Evolutionary conservation across 2,888 invertebrate genomes (phyloP), one percentile per base, ranked within the genome.

Genomic region (Argyra leucocephala): DNA sequence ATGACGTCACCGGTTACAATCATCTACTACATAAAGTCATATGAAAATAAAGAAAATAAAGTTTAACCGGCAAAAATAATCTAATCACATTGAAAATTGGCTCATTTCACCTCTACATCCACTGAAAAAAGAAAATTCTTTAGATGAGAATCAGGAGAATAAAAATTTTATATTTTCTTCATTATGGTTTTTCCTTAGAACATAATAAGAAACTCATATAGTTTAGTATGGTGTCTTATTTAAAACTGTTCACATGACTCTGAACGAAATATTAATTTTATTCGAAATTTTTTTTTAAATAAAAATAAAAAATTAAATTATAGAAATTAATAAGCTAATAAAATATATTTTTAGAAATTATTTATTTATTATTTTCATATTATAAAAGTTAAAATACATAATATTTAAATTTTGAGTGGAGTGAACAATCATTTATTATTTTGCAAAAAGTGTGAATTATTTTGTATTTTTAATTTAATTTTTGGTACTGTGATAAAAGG

Each of bases 161-260:
- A n/a, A 7, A 31, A 15, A 5, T 48, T 48, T 48, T n/a, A 2
- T 48, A 48, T 18, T 15, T 48, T 48, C 18, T n/a, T 48, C 48
- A 12, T 15, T 6, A 31, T 31, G 12, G n/a, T n/a, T n/a, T n/a
- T 48, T 5, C 48, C 15, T 18, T 5, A 10, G 12, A 10, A 15
- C 37, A 37, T 37, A 37, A 5, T 37, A 10, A 10, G 5, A 37
- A 37, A 37, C 12, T 37, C 12, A 15, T 37, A 37, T 15, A 37
- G 2, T 48, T 48, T 48, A 48, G 48, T 48, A 18, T 48, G 9
- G 48, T 48, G 48, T 18, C 48, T 48, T 48, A 48, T 48, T 48
- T 48, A 48, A 48, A 48, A 48, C 48, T 15, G 48, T 48, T 48
- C 48, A 18, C 48, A 48, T 48, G 48, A 48, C 48, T 48, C 48